These are phyloP conservation scores for Saturnia pavonia DNA, from an alignment of 2,888 invertebrate species.

Conservation along the genomic window DNA sequence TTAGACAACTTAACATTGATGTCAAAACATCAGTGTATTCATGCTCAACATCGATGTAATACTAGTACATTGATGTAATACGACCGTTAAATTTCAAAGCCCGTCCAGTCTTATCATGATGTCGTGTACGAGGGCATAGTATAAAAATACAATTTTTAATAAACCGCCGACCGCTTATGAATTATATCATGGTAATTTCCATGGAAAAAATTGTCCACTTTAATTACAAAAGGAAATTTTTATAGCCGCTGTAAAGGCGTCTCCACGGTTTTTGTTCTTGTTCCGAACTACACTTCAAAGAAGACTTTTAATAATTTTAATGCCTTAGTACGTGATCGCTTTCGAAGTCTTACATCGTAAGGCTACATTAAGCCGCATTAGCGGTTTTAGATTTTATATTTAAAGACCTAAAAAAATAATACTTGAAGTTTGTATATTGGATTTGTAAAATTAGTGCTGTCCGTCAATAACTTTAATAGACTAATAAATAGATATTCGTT, in stretches of 20 bases:
- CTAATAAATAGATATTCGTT: too few species aligned
- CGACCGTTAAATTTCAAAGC: too few species aligned
- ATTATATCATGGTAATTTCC: slow-evolving; percentile 12
- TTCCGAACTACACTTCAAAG: background rate
- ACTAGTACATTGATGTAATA: too few species aligned
- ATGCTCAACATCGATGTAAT: too few species aligned
- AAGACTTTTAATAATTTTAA: background rate
- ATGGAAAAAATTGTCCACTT: slow-evolving; percentile 37
- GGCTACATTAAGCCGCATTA: background rate
- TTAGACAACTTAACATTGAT: too few species aligned
- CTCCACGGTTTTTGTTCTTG: slow-evolving; percentile 9
- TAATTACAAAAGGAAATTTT: slow-evolving; percentile 42
- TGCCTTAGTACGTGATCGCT: background rate
- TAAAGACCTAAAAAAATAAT: too few species aligned
- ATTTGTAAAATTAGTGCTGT: too few species aligned
- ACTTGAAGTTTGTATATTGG: too few species aligned
- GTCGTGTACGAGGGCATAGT: too few species aligned
- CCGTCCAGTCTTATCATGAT: too few species aligned
- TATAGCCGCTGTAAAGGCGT: slow-evolving; percentile 26
- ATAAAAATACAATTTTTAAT: slow-evolving; percentile 12
- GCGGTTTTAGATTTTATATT: background rate
- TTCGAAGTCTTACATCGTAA: background rate
- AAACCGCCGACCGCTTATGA: slow-evolving; percentile 24
- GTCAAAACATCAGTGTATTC: too few species aligned
- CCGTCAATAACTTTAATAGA: too few species aligned